Evolutionary conservation across 2,113 vertebrate genomes (phyloP).

Genomic region (Oriolus oriolus): DNA sequence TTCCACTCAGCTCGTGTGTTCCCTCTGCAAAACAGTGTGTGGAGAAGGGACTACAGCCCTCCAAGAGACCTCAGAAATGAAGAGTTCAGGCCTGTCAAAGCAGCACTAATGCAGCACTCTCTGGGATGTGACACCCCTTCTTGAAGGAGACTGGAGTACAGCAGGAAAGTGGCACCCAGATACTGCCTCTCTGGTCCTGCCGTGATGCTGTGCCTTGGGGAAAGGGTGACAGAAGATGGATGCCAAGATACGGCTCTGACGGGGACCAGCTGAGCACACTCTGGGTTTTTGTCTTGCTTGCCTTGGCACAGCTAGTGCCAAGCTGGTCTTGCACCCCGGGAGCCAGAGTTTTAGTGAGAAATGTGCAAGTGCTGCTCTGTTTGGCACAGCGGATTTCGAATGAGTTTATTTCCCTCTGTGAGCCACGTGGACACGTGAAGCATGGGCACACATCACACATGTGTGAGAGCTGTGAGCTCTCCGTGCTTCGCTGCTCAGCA

Average conservation of each 20-base stretch:
- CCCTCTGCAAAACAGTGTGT: not conserved
- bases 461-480: not conserved
- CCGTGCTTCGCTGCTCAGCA: not conserved
- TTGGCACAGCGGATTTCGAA: not conserved
- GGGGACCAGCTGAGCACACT: not conserved
- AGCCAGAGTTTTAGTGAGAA: not conserved
- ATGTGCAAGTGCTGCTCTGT: not conserved
- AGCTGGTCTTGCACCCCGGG: not conserved
- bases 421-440: not conserved
- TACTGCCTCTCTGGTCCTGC: not conserved
- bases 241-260: rapidly evolving
- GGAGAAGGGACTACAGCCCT: not conserved
- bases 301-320: not conserved
- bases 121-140: not conserved
- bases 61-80: not conserved
- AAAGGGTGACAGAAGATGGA: not conserved
- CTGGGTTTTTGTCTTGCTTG: not conserved
- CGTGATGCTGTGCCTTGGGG: not conserved
- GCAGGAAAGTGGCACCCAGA: not conserved
- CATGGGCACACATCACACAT: rapidly evolving
- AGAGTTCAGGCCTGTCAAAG: not conserved
- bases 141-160: not conserved
- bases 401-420: not conserved
- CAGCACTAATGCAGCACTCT: not conserved
- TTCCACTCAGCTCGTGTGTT: not conserved